Evolutionary conservation across 2,888 invertebrate species (phyloP).

Genomic region (Auanema freiburgensis): DNA sequence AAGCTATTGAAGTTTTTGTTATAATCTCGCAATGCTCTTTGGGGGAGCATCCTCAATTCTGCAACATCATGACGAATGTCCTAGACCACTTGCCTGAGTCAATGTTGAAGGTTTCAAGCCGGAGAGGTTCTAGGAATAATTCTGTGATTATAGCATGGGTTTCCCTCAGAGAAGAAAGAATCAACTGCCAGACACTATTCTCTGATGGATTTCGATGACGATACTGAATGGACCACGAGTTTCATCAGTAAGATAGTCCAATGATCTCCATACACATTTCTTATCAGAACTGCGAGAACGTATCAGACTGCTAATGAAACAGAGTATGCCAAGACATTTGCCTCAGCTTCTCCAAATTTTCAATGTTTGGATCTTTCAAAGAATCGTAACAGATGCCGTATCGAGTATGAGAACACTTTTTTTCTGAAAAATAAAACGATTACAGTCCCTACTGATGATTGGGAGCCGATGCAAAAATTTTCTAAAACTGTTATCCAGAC

Average conservation of each 20-base stretch:
- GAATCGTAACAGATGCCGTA: conserved; percentile 4
- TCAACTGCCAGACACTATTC: conserved; percentile 43
- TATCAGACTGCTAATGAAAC: not conserved
- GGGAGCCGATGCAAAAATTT: conserved; percentile 26
- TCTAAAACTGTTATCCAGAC: conserved; percentile 20
- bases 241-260: conserved; percentile 33
- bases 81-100: conserved; percentile 30
- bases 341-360: conserved; percentile 11
- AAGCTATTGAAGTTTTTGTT: conserved; percentile 12
- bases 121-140: not conserved
- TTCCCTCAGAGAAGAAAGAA: conserved; percentile 19
- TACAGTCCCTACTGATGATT: conserved; percentile 18
- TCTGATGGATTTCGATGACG: conserved; percentile 51
- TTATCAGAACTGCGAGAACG: conserved; percentile 14
- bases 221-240: conserved; percentile 42
- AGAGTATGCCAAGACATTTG: conserved; percentile 11
- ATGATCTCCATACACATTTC: not conserved
- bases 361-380: conserved; percentile 12
- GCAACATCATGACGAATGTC: conserved; percentile 21
- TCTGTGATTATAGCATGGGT: conserved; percentile 21
- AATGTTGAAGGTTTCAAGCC: conserved; percentile 34
- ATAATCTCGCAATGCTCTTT: conserved; percentile 7
- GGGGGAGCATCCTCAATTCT: conserved; percentile 17
- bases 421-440: not conserved
- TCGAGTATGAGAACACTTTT: too few relatives aligned